Evolutionary conservation across 2,888 invertebrate genomes (phyloP).

Genomic region (Heterodera filipjevi): DNA sequence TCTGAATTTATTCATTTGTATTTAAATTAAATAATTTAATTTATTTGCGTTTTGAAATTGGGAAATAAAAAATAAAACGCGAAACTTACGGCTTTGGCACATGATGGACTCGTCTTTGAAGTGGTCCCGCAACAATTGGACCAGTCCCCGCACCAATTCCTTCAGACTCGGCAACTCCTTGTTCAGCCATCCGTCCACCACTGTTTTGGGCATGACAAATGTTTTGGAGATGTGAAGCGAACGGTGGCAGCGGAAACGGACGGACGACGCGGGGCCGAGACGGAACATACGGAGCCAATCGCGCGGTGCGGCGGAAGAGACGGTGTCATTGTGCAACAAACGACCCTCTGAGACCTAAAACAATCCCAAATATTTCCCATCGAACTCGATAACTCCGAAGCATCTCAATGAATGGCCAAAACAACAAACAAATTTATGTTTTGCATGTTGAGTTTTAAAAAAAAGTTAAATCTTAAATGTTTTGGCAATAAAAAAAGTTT

Average conservation of each 20-base stretch:
- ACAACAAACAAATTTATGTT: too few species aligned
- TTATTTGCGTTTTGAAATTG: background rate
- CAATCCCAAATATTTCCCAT: background rate
- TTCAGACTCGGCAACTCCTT: background rate
- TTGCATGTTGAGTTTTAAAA: too few species aligned
- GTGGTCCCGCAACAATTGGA: background rate
- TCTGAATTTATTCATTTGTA: background rate
- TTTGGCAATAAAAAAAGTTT: too few species aligned
- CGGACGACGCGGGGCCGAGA: background rate
- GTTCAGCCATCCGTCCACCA: background rate
- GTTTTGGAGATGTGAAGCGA: background rate
- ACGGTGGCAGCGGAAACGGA: background rate
- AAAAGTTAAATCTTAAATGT: too few species aligned
- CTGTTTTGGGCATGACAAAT: background rate
- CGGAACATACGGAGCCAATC: background rate
- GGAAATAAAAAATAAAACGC: background rate
- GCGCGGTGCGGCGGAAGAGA: background rate
- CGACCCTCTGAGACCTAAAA: background rate
- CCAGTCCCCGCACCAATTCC: background rate
- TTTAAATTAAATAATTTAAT: background rate
- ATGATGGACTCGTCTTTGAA: constrained; percentile 1
- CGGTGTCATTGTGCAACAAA: background rate
- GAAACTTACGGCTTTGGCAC: background rate
- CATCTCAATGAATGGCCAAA: too few species aligned
- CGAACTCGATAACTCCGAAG: too few species aligned